Percentiles rank a stretch among this genome's conserved stretches.
These are phyloP conservation scores for Lycaon pictus DNA, from an alignment of 2,113 vertebrate species.

Conservation along the genomic window DNA sequence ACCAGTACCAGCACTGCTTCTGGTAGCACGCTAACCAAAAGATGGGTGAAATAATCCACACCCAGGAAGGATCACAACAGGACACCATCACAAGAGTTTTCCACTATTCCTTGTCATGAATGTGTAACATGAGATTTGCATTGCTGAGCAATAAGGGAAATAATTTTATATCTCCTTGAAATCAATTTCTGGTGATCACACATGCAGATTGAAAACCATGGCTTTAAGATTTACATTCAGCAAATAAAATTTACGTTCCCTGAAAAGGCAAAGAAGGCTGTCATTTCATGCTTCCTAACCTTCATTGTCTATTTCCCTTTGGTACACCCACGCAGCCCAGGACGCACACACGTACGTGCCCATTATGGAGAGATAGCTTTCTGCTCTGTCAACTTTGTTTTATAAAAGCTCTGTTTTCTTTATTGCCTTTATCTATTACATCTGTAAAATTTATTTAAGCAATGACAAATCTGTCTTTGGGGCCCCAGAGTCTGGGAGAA, in stretches of 20 bases:
- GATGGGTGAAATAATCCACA: background rate
- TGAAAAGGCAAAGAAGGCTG: constrained; percentile 86
- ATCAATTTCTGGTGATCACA: constrained; percentile 81
- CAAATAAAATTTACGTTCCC: constrained; percentile 85
- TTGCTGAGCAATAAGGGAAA: constrained; percentile 77
- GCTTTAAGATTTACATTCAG: constrained; percentile 84
- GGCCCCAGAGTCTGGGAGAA: constrained; percentile 74
- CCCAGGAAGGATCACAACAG: constrained; percentile 4
- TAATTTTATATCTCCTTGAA: constrained; percentile 83
- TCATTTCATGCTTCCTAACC: constrained; percentile 86
- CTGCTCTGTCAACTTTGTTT: constrained; percentile 85
- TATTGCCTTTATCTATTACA: constrained; percentile 85
- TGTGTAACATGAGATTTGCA: constrained; percentile 71
- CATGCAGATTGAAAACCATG: constrained; percentile 79
- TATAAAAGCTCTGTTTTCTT: constrained; percentile 86
- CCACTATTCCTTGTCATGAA: constrained; percentile 44
- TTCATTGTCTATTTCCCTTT: constrained; percentile 82
- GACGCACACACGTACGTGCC: background rate
- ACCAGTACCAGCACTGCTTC: background rate
- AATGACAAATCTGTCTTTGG: constrained; percentile 86
- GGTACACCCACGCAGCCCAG: constrained; percentile 39
- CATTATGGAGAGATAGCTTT: constrained; percentile 81
- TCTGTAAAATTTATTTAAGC: constrained; percentile 88
- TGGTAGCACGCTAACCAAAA: accelerated
- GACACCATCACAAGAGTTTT: background rate